Conservation (phyloP, 2,797 vertebrate genomes). For the Pelochelys cantorii region DNA sequence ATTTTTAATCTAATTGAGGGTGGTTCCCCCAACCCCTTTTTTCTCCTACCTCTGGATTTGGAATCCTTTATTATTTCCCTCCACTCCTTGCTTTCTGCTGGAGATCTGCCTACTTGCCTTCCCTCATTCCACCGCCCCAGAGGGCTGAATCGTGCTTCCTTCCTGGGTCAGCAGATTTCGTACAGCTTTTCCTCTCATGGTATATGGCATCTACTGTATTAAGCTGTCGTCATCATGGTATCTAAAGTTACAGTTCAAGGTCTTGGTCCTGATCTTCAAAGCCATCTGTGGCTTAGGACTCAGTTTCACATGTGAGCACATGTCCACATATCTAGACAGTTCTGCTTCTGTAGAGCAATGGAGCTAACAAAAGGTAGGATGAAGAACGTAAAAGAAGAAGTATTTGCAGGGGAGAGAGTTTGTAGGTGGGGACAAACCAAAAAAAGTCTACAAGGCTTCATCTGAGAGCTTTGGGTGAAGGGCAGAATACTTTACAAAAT, state of each 20-base stretch:
- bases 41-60: neutral
- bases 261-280: neutral
- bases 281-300: neutral
- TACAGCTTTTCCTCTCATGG: neutral
- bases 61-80: neutral
- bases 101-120: neutral
- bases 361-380: neutral
- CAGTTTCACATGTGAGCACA: neutral
- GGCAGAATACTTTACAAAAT: neutral
- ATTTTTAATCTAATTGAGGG: neutral
- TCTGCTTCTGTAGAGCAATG: neutral
- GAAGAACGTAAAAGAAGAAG: neutral
- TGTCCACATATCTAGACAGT: neutral
- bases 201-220: neutral
- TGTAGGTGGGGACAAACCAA: neutral
- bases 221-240: neutral
- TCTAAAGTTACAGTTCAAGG: neutral
- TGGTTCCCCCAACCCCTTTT: neutral
- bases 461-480: neutral
- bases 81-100: neutral
- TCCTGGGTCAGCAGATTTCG: conserved; percentile 27
- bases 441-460: neutral
- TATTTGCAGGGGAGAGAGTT: neutral
- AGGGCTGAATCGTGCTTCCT: neutral
- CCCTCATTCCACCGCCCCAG: neutral